Base-by-base conservation (phyloP, 2,113 vertebrate genomes). In the Climacteris rufus region DNA sequence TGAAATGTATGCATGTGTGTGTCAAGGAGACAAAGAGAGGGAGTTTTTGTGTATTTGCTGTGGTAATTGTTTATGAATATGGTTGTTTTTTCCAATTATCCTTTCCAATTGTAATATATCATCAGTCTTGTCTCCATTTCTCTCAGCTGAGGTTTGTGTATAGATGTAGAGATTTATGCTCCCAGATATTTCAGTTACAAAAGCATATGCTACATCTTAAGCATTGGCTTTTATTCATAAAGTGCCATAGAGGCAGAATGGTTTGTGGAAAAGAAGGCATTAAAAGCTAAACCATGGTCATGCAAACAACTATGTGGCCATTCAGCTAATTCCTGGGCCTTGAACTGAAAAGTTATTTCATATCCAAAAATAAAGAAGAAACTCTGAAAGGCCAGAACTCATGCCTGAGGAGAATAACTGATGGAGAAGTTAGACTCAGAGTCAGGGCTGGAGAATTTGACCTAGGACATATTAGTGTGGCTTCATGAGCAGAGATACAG, bases 61-160 rank as follows among this genome's bases (percentile, higher is more conserved):
- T 81, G 83, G 64, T 93, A 78, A 87, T 79, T 83, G 79, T 87
- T 93, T 92, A 75, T 84, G 86, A 92, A 90, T 90, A 76, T 53
- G 89, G 72, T 81, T 95, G 74, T 82, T 95, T 96, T 93, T 89
- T 75, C 57, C 80, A 87, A 35, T 94, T 95, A 86, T 75, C 56
- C 64, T 54, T 66, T 89, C 49, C n/a, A 78, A 12, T 83, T 95
- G 68, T 49, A 64, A 59, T 75, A 17, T 49, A 68, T 92, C 65
- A 84, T 23, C 77, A 87, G 37, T 81, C 61, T 82, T 89, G 72
- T 84, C 86, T 90, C 44, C 16, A 11, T 52, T 93, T 87, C 53
- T 53, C 49, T 92, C 13, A 8, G 22, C 33, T 81, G 77, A 94
- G 44, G 25, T 89, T 71, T 87, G 14, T 45, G 44, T 77, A 20